Evolutionary conservation across 2,888 invertebrate genomes (phyloP).

Genomic region (Lampropteryx suffumata): DNA sequence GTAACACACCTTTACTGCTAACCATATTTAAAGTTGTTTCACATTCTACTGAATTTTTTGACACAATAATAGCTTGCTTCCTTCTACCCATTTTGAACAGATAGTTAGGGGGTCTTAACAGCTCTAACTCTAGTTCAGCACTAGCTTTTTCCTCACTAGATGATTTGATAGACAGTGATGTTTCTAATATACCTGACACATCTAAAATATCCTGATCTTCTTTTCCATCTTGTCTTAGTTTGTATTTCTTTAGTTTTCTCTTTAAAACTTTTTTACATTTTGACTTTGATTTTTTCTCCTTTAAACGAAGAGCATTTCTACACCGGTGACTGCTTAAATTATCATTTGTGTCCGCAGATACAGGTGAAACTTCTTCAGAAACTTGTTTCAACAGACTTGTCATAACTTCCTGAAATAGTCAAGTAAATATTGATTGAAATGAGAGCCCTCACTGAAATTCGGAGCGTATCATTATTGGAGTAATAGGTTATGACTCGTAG

Average conservation of each 20-base stretch:
- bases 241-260: conserved; percentile 70
- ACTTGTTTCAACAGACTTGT: conserved; percentile 52
- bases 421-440: conserved; percentile 1
- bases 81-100: conserved; percentile 65
- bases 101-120: conserved; percentile 57
- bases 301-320: conserved; percentile 48
- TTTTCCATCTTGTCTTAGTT: conserved; percentile 64
- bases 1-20: conserved; percentile 16
- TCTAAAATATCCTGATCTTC: conserved; percentile 73
- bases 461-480: too few relatives aligned
- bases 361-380: conserved; percentile 34
- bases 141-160: conserved; percentile 43
- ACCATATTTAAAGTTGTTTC: conserved; percentile 12
- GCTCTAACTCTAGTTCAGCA: conserved; percentile 35
- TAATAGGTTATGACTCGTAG: too few relatives aligned
- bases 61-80: conserved; percentile 42
- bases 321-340: conserved; percentile 34
- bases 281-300: conserved; percentile 54
- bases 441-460: too few relatives aligned
- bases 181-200: conserved; percentile 60
- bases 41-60: conserved; percentile 26
- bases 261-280: conserved; percentile 60
- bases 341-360: conserved; percentile 26
- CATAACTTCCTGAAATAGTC: conserved; percentile 66
- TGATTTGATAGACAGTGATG: conserved; percentile 60